Evolutionary conservation across 2,888 invertebrate species (phyloP).

Genomic region (Lacanobia wlatinum): DNA sequence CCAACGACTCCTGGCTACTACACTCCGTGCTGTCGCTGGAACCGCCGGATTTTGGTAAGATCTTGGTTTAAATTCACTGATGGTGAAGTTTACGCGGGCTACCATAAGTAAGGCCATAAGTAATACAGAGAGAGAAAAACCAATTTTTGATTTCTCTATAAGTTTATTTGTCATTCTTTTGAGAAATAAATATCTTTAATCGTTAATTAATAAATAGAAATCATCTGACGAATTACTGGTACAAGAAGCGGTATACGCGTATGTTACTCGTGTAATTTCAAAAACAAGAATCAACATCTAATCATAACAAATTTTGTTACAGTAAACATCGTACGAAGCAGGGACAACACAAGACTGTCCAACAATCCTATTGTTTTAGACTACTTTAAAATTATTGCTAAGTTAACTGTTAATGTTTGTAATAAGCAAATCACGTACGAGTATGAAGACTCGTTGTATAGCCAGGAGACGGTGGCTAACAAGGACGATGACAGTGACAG

Average conservation of each 20-base stretch:
- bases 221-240: conserved; percentile 2
- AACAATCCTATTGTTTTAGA: conserved; percentile 87
- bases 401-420: conserved; percentile 84
- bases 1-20: conserved; percentile 92
- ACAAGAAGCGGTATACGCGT: conserved; percentile 2
- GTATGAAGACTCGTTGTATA: conserved; percentile 86
- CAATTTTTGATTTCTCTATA: no score
- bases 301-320: conserved; percentile 68
- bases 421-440: conserved; percentile 86
- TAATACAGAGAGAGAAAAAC: no score
- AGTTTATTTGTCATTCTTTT: no score
- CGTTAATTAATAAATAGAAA: background rate
- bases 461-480: conserved; percentile 86
- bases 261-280: background rate
- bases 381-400: conserved; percentile 86
- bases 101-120: no score
- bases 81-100: no score
- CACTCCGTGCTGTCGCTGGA: conserved; percentile 93
- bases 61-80: background rate
- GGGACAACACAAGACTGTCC: conserved; percentile 89
- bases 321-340: conserved; percentile 87
- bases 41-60: conserved; percentile 92
- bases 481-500: conserved; percentile 91
- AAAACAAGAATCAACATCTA: conserved; percentile 9
- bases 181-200: no score